Conservation (phyloP, 2,113 vertebrate genomes). For the Axis porcinus region DNA sequence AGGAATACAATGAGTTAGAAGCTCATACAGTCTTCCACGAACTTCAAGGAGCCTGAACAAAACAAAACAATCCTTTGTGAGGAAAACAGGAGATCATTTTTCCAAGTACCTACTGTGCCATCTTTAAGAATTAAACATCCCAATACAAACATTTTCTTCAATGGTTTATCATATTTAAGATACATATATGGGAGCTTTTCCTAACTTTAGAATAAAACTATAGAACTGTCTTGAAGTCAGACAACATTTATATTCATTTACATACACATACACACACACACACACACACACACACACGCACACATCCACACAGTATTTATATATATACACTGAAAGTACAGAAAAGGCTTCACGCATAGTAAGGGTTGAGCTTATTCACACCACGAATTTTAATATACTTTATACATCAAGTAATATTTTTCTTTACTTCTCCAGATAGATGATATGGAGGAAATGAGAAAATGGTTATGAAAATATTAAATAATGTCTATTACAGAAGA, state of each 20-base stretch:
- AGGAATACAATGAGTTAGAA: slow-evolving; percentile 97
- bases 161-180: background rate
- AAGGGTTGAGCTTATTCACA: background rate
- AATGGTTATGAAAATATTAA: background rate
- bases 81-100: background rate
- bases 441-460: background rate
- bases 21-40: slow-evolving; percentile 93
- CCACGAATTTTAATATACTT: background rate
- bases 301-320: background rate
- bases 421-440: background rate
- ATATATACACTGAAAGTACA: background rate
- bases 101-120: background rate
- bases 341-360: background rate
- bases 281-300: background rate
- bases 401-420: background rate
- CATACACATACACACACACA: background rate
- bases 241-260: background rate
- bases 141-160: background rate
- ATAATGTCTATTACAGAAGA: background rate
- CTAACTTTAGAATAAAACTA: background rate
- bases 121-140: background rate
- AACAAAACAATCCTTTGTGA: slow-evolving; percentile 46
- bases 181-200: background rate
- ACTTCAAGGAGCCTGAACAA: slow-evolving; percentile 92
- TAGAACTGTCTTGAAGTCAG: background rate